Evolutionary conservation across 2,113 vertebrate genomes (phyloP).

Genomic region (Dipodomys ordii): DNA sequence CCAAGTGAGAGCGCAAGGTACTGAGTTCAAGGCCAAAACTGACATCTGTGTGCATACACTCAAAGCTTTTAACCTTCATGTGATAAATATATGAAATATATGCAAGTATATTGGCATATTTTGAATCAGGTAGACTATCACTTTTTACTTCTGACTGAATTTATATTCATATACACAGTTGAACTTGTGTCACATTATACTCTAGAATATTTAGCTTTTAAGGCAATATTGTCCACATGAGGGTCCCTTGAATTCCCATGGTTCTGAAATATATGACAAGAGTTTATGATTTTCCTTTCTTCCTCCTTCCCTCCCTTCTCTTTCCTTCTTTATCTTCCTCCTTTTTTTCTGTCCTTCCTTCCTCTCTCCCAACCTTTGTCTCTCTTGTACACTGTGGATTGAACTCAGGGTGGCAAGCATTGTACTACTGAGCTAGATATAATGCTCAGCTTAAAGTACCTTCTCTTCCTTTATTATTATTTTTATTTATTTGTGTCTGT

Average conservation of each 20-base stretch:
- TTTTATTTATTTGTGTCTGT: too few species aligned
- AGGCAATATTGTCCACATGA: not conserved
- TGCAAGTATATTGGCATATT: not conserved
- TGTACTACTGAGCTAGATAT: not conserved
- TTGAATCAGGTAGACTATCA: conserved; percentile 12
- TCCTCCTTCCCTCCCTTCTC: too few species aligned
- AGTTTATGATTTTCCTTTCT: not conserved
- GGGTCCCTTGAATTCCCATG: not conserved
- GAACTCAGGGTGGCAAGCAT: not conserved
- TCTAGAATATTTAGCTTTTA: conserved; percentile 40
- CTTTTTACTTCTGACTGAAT: conserved; percentile 27
- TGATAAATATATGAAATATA: not conserved
- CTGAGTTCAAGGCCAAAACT: not conserved
- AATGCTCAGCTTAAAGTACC: too few species aligned
- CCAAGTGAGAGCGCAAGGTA: not conserved
- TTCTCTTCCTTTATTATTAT: too few species aligned
- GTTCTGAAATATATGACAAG: not conserved
- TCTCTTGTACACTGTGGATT: not conserved
- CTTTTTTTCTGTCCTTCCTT: not conserved
- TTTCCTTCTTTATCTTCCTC: not conserved
- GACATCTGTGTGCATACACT: too few species aligned
- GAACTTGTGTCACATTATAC: not conserved
- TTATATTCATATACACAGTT: conserved; percentile 22
- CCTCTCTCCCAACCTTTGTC: not conserved
- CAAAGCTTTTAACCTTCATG: too few species aligned